Conservation (phyloP, 2,797 vertebrate species). For the Melanotaenia pygmaea region DNA sequence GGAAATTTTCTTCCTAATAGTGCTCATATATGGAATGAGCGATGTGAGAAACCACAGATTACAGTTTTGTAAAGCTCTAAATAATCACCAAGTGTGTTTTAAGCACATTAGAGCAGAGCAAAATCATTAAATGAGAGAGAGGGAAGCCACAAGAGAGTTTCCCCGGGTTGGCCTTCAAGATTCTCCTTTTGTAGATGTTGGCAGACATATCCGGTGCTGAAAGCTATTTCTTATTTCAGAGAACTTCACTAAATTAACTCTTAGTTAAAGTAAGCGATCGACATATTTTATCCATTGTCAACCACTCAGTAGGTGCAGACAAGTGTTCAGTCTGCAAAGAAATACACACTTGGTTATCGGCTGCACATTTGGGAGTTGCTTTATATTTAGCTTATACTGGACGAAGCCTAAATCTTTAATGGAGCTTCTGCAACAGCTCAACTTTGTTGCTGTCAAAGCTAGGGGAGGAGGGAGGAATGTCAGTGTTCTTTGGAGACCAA, state of each 20-base stretch:
- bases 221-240: conserved; percentile 61
- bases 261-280: conserved; percentile 31
- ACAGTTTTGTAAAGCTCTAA: conserved; percentile 49
- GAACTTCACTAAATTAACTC: conserved; percentile 38
- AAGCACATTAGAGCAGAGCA: conserved; percentile 49
- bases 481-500: conserved; percentile 58
- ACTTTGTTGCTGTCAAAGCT: conserved; percentile 64
- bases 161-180: conserved; percentile 28
- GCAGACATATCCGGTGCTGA: conserved; percentile 51
- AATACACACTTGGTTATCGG: conserved; percentile 27
- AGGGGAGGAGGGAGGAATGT: conserved; percentile 56
- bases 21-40: conserved; percentile 45
- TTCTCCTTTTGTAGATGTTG: conserved; percentile 45
- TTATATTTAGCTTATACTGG: conserved; percentile 56
- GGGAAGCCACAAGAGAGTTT: conserved; percentile 32
- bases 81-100: conserved; percentile 44
- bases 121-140: conserved; percentile 57
- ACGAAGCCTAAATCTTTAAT: conserved; percentile 57
- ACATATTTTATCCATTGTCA: conserved; percentile 42
- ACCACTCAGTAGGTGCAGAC: conserved; percentile 33
- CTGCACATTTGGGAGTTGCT: conserved; percentile 41
- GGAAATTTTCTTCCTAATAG: conserved; percentile 43
- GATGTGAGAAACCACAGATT: conserved; percentile 33
- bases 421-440: conserved; percentile 69
- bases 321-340: conserved; percentile 47